A percentile compares a stretch with the other conserved stretches of the same genome.
phyloP scores from a whole-genome alignment of 2,113 vertebrate genomes.

The Grus americana region DNA sequence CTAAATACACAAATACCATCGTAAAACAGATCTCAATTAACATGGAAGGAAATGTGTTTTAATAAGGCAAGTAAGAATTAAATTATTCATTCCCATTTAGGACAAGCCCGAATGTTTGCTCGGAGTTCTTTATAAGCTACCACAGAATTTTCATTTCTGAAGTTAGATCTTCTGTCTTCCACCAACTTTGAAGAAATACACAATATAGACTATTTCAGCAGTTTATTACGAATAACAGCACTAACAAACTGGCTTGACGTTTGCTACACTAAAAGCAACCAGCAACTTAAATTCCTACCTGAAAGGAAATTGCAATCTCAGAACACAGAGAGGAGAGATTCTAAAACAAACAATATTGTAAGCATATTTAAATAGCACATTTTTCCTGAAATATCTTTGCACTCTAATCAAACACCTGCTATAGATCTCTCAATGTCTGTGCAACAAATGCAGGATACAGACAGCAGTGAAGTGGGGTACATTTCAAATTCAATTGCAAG shows the following conservation, averaged over 20 bases:
- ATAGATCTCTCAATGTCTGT: neutral
- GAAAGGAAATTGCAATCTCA: slow-evolving; percentile 29
- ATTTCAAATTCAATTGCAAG: neutral
- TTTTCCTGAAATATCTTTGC: neutral
- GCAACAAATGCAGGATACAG: neutral
- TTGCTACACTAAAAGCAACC: slow-evolving; percentile 4
- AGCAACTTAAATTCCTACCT: slow-evolving; percentile 2
- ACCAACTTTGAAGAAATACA: neutral
- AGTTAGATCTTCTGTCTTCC: neutral
- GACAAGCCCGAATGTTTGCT: neutral
- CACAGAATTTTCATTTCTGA: neutral
- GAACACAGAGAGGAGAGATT: slow-evolving; percentile 3
- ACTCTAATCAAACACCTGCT: neutral
- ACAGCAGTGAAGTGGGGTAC: neutral
- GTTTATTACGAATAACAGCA: neutral
- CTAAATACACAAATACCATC: neutral
- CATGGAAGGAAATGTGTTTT: neutral
- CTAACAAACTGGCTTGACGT: neutral
- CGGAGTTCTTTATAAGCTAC: neutral
- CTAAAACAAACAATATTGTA: slow-evolving; percentile 5
- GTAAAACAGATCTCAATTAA: neutral
- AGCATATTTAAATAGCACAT: neutral
- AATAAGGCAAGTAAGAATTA: neutral
- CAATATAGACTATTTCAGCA: neutral
- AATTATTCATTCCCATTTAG: neutral